Base-by-base conservation (phyloP, 2,888 invertebrate genomes). In the Drosophila lacicola region DNA sequence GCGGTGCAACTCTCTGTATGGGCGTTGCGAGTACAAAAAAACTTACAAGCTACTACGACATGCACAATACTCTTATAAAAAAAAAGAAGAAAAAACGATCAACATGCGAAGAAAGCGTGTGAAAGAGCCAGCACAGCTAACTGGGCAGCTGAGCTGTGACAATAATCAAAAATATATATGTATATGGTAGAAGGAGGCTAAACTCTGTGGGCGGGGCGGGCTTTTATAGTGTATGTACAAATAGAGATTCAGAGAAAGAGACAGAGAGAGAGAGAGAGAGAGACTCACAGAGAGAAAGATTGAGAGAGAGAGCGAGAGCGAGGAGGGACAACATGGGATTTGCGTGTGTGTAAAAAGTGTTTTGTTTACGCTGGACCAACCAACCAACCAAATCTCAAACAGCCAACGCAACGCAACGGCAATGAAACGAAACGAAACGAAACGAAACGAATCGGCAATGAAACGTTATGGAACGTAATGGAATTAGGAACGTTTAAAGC, bases 291-390 rank as follows among this genome's bases (percentile, higher is more conserved):
- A 57, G 57, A 58, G 46, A 51, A 19, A 70, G 57, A 56, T 34
- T 51, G 41, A 64, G 44, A 50, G 47, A 54, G 34, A 50, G 47
- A 54, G 34, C 50, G 36, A 78, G 60, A 53, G 41, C 70, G 63
- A 88, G 91, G 89, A 90, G 92, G 91, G 90, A 91, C 90, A 90
- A 90, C 90, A 92, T 91, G 90, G 88, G 92, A 86, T 83, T 47
- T 37, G 85, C 73, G 61, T 74, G 57, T 61, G 51, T 71, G 14
- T 65, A 47, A 34, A 47, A 25, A 13, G 47, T 47, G 41, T 58
- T 61, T 64, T 34, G 33, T 49, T 56, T 45, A 42, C 25, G 75
- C 74, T 74, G 75, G 75, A 68, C 60, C 66, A 87, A 84, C 70
- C 61, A 82, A 83, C 68, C 56, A 74, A 77, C 64, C 41, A 82